Conservation (phyloP, 2,113 vertebrate genomes). For the Xenopus borealis region DNA sequence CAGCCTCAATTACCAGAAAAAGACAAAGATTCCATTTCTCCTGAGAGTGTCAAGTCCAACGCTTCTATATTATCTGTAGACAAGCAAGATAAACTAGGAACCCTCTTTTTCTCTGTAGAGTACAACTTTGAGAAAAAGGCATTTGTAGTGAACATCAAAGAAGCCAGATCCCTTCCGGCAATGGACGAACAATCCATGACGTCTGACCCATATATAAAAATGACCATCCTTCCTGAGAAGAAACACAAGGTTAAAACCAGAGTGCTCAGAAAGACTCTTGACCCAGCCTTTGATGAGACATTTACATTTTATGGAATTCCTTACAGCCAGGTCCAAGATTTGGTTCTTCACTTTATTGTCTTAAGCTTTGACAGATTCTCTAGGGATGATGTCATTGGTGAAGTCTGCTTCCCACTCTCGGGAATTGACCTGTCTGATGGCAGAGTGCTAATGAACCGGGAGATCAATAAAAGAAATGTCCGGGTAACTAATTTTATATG, state of each 20-base stretch:
- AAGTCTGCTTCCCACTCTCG: conserved; percentile 85
- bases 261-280: conserved; percentile 92
- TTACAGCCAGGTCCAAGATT: conserved; percentile 80
- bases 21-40: conserved; percentile 73
- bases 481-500: conserved; percentile 74
- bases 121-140: conserved; percentile 96
- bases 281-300: conserved; percentile 93
- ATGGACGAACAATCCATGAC: conserved; percentile 97
- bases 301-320: conserved; percentile 96
- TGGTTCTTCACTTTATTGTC: conserved; percentile 89
- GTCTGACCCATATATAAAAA: conserved; percentile 97
- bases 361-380: conserved; percentile 97
- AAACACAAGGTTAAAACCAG: conserved; percentile 97
- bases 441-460: conserved; percentile 87
- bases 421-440: conserved; percentile 86
- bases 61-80: conserved; percentile 76
- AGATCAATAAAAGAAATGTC: conserved; percentile 92
- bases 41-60: conserved; percentile 80
- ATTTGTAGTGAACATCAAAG: conserved; percentile 94
- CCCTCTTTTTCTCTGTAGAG: conserved; percentile 89
- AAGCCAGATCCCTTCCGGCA: conserved; percentile 86
- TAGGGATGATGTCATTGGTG: conserved; percentile 93
- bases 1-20: conserved; percentile 74
- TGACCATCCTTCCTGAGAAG: conserved; percentile 95
- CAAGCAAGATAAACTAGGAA: conserved; percentile 79